phyloP scores from a whole-genome alignment of 2,888 invertebrate species.

The Eueremaeus valkanovi region DNA sequence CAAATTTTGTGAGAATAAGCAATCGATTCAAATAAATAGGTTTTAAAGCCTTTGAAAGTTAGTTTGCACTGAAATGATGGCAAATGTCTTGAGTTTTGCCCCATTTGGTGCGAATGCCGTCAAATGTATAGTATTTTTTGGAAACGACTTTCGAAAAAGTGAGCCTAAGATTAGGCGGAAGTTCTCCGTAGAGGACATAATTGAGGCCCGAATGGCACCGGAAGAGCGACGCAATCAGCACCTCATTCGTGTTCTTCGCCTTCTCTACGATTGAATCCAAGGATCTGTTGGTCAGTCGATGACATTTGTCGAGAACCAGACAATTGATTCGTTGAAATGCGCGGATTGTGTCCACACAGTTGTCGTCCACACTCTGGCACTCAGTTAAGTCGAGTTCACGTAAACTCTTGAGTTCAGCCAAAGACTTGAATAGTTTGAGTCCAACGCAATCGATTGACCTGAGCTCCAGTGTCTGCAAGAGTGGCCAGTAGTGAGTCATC shows the following conservation, averaged over 20 bases:
- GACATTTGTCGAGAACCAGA: constrained; percentile 5
- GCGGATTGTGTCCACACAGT: not conserved
- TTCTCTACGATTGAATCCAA: not conserved
- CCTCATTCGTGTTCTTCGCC: not conserved
- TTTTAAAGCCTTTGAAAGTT: too few relatives aligned
- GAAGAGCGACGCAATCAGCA: not conserved
- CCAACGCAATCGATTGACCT: not conserved
- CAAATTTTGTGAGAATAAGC: too few relatives aligned
- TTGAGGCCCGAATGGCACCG: not conserved
- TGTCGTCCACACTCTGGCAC: not conserved
- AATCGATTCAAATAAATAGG: too few relatives aligned
- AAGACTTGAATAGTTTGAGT: not conserved
- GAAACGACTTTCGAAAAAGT: not conserved
- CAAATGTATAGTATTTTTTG: not conserved
- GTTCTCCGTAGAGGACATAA: not conserved
- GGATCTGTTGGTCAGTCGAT: not conserved
- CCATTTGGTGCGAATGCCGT: not conserved
- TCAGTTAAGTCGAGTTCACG: not conserved
- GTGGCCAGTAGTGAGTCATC: not conserved
- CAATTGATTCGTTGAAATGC: not conserved
- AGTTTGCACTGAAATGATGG: not conserved
- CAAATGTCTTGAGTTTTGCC: not conserved
- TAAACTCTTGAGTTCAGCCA: not conserved
- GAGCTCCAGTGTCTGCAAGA: not conserved
- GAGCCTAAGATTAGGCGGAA: not conserved